Percentiles rank a stretch among this genome's conserved stretches.
Evolutionary conservation across 2,797 vertebrate species (phyloP).

Genomic region (Cyprinodon diabolis): DNA sequence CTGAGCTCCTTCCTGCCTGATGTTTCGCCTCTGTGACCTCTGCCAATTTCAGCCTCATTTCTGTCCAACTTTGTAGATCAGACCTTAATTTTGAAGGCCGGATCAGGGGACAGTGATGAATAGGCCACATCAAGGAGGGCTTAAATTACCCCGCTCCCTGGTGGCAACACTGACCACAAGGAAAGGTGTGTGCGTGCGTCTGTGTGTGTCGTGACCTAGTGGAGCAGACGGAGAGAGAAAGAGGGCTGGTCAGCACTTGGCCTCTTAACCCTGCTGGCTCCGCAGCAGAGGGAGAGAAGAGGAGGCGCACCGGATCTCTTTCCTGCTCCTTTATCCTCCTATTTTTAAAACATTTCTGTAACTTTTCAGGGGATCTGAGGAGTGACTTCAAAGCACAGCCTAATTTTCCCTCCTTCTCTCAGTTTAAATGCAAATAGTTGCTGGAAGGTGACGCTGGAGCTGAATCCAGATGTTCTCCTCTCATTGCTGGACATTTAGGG

Average conservation of each 20-base stretch:
- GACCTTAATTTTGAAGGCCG: conserved; percentile 98
- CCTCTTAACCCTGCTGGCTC: conserved; percentile 86
- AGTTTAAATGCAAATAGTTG: conserved; percentile 40
- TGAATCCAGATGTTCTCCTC: too few species aligned
- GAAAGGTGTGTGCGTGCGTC: conserved; percentile 50
- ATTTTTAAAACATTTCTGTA: conserved; percentile 49
- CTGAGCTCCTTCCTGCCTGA: neutral
- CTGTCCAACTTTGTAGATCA: conserved; percentile 98
- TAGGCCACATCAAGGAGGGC: conserved; percentile 94
- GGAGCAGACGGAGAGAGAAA: conserved; percentile 85
- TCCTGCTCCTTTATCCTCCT: conserved; percentile 35
- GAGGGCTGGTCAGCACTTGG: conserved; percentile 88
- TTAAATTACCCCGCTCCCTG: conserved; percentile 95
- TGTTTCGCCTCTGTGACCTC: conserved; percentile 86
- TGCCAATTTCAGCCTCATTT: conserved; percentile 98
- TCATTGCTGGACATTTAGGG: too few species aligned
- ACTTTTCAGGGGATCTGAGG: conserved; percentile 68
- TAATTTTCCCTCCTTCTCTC: too few species aligned
- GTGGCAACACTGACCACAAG: conserved; percentile 84
- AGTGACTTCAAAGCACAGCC: conserved; percentile 9
- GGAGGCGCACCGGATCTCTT: conserved; percentile 56
- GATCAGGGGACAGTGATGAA: conserved; percentile 97
- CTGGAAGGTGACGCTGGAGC: conserved; percentile 25
- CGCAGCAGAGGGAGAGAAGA: conserved; percentile 62
- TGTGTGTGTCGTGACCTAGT: conserved; percentile 74